Conservation (phyloP, 2,797 vertebrate genomes). For the Crax fasciolata region DNA sequence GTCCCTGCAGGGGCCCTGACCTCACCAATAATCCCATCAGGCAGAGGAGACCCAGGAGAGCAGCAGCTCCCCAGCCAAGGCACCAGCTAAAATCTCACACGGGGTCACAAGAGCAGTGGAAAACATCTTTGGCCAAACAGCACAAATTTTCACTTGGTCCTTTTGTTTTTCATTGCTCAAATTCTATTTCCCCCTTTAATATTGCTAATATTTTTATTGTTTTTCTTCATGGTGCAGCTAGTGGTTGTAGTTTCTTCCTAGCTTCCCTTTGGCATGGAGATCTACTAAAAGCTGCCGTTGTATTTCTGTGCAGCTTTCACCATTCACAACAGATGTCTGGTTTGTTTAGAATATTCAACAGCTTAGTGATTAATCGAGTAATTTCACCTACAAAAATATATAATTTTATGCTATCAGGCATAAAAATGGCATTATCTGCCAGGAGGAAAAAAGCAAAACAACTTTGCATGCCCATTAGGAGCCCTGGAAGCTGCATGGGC, state of each 20-base stretch:
- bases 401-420: slow-evolving; percentile 32
- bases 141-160: not conserved
- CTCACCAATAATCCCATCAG: not conserved
- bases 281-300: slow-evolving; percentile 35
- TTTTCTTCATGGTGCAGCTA: not conserved
- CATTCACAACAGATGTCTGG: slow-evolving; percentile 72
- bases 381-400: slow-evolving; percentile 67
- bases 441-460: not conserved
- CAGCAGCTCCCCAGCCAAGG: not conserved
- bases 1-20: not conserved
- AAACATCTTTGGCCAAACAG: not conserved
- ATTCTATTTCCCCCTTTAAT: not conserved
- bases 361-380: slow-evolving; percentile 71
- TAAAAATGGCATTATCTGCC: slow-evolving; percentile 35
- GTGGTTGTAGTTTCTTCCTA: slow-evolving; percentile 18
- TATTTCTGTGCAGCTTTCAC: slow-evolving; percentile 54
- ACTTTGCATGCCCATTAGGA: not conserved
- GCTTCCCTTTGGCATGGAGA: slow-evolving; percentile 54
- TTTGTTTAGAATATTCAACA: slow-evolving; percentile 74
- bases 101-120: not conserved
- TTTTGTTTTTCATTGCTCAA: not conserved
- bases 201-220: not conserved
- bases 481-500: slow-evolving; percentile 17
- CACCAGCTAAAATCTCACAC: not conserved
- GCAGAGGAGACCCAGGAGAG: not conserved